Evolutionary conservation across 2,888 invertebrate species (phyloP).

Genomic region (Helicoverpa assulta): DNA sequence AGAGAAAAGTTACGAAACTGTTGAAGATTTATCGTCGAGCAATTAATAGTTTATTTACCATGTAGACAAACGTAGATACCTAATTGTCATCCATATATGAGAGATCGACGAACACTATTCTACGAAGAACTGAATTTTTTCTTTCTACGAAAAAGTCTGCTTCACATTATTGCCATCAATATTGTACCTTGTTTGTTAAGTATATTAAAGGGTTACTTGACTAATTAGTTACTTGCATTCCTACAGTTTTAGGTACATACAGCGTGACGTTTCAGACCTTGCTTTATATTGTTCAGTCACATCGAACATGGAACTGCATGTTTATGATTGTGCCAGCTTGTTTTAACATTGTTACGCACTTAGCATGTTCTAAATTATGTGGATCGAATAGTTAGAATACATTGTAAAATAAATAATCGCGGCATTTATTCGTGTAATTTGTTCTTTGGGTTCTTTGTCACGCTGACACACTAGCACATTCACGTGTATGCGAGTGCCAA

Average conservation of each 20-base stretch:
- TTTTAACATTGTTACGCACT: slow-evolving; percentile 42
- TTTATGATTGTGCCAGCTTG: slow-evolving; percentile 24
- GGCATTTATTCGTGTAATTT: background rate
- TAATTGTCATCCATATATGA: background rate
- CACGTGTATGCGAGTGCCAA: slow-evolving; percentile 36
- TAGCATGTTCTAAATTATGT: slow-evolving; percentile 24
- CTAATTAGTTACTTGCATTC: background rate
- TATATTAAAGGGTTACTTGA: too few species aligned
- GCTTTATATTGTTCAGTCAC: slow-evolving; percentile 26
- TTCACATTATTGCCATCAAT: too few species aligned
- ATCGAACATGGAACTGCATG: slow-evolving; percentile 40
- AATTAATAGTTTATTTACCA: background rate
- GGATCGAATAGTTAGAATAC: background rate
- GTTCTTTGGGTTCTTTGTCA: slow-evolving; percentile 21
- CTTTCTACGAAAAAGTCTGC: too few species aligned
- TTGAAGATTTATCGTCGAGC: slow-evolving; percentile 3
- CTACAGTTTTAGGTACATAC: slow-evolving; percentile 17
- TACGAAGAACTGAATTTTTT: too few species aligned
- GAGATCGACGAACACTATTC: too few species aligned
- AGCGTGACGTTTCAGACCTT: slow-evolving; percentile 49
- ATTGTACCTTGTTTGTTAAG: too few species aligned
- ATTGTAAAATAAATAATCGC: slow-evolving; percentile 5
- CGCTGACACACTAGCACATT: background rate
- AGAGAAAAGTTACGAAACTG: slow-evolving; percentile 12
- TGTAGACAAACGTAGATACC: background rate